Base-by-base conservation (phyloP, 1,140 invertebrate genomes). In the Papilio glaucus region DNA sequence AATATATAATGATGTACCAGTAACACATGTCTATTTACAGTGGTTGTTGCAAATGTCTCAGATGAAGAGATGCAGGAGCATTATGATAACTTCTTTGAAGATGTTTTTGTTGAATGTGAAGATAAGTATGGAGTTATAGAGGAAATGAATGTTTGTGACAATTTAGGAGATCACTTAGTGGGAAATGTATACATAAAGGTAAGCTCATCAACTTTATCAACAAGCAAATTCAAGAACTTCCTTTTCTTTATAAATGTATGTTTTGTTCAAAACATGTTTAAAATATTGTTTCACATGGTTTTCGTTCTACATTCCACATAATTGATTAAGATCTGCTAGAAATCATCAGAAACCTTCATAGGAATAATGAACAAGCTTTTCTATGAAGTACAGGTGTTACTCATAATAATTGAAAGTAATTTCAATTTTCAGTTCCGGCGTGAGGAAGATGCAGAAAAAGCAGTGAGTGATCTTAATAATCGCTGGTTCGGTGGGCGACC, bases 101-200 rank as follows among this genome's bases (percentile, higher is more conserved):
- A 99, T 94, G 98, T 99, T 6, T 99, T 99, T 94, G 97, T 98
- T 4, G 99, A 99, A 93, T 97, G 98, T 87, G 98, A 99, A 94
- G 98, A 99, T 84, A 99, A 99, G 94, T 99, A 99, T 95, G 99
- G 98, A 0, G 98, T 99, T 94, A 99, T 99, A 85, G 99, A 99
- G 94, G 99, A 99, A 93, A 99, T 99, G 98, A 99, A 99, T 94
- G 98, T 99, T 21, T 99, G 99, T 94, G 99, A 99, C 91, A 99
- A 99, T 93, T 95, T 99, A 63, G 98, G 98, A 38, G 99, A 99
- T 91, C 99, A 99, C 92, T 94, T 99, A 41, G 98, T 99, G 62
- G 99, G 99, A 70, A 99, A 99, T 95, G 98, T 99, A 45, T 99
- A 99, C 91, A 98, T 99, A 57, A 99, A 99, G 94, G 96, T 97